These are phyloP conservation scores for Cheilosia variabilis DNA, from an alignment of 2,888 invertebrate genomes.

Conservation along the genomic window DNA sequence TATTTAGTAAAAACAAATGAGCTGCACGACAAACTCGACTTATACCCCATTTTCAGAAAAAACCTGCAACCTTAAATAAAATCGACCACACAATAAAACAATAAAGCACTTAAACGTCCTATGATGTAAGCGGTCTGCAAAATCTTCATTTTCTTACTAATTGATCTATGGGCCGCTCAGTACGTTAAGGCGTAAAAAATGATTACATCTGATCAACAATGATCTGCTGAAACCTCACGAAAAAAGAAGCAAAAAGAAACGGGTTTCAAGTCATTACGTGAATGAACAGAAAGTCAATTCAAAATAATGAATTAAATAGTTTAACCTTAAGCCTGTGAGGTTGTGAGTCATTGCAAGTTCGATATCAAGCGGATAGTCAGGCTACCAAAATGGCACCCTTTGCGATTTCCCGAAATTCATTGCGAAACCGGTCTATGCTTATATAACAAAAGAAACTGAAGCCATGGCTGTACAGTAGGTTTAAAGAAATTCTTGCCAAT, in stretches of 20 bases:
- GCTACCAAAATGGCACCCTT: not conserved
- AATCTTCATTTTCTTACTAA: not conserved
- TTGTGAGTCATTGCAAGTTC: too few species aligned
- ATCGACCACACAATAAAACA: not conserved
- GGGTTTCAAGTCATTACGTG: not conserved
- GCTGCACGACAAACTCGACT: too few species aligned
- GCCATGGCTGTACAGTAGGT: not conserved
- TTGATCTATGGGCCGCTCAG: constrained; percentile 8
- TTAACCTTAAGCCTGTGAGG: too few species aligned
- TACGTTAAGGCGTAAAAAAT: constrained; percentile 21
- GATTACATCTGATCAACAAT: constrained; percentile 3
- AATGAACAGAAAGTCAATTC: not conserved
- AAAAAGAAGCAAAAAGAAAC: constrained; percentile 13
- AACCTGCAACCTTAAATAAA: not conserved
- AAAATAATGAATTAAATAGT: constrained; percentile 15
- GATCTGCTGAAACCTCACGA: constrained; percentile 7
- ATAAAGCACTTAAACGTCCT: not conserved
- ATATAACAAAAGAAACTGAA: not conserved
- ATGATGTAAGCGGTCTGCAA: not conserved
- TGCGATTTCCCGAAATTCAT: not conserved
- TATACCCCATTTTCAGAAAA: too few species aligned
- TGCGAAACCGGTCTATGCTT: not conserved
- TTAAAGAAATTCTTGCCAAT: not conserved
- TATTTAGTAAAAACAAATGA: too few species aligned
- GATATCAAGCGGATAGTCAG: too few species aligned